Percentiles rank a stretch among this genome's conserved stretches.
Conservation (phyloP, 2,888 invertebrate genomes). For the Sinotaia quadrata region DNA sequence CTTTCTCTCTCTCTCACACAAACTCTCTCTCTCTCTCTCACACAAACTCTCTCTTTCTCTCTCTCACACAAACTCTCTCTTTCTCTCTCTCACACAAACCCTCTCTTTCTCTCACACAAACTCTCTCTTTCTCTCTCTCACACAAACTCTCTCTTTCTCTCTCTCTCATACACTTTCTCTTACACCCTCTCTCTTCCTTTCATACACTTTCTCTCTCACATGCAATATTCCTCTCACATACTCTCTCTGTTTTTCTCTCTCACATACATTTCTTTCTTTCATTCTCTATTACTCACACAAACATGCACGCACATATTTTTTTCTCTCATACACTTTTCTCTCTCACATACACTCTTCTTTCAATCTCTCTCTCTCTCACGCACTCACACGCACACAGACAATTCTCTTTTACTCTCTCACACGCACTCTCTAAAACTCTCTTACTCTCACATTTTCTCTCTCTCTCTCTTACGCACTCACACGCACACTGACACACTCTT, state of each 20-base stretch:
- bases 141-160: background rate
- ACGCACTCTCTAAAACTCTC: background rate
- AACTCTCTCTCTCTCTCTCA: too few relatives aligned
- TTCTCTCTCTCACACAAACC: background rate
- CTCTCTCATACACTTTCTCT: too few relatives aligned
- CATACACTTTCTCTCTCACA: background rate
- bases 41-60: background rate
- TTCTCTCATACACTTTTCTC: too few relatives aligned
- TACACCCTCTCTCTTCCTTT: background rate
- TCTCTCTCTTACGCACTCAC: conserved; percentile 7
- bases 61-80: background rate
- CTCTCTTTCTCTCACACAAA: background rate
- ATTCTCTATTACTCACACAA: too few relatives aligned
- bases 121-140: background rate
- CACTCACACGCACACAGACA: too few relatives aligned
- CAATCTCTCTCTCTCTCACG: too few relatives aligned
- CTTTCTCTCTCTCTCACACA: too few relatives aligned
- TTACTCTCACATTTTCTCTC: conserved; percentile 5
- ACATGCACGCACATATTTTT: too few relatives aligned
- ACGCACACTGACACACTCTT: background rate
- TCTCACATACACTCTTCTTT: too few relatives aligned
- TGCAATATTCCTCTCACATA: too few relatives aligned
- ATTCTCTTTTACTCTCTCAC: background rate
- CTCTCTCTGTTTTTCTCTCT: too few relatives aligned
- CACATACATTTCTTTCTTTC: too few relatives aligned